Base-by-base conservation (phyloP, 2,797 vertebrate species). In the Ceyx erithaca region DNA sequence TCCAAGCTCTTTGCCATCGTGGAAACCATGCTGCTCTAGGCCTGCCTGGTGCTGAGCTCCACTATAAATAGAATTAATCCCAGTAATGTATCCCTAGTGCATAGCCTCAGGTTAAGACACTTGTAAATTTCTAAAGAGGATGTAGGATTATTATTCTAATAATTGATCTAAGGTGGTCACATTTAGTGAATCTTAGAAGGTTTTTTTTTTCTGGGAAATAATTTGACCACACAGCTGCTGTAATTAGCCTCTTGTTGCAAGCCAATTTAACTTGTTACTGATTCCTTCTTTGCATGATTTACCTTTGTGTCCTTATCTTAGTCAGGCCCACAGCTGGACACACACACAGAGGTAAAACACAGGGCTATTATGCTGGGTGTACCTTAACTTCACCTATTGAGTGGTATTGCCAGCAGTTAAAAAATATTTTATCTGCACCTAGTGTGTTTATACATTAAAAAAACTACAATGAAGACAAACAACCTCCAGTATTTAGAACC, bases 391-490 rank as follows among this genome's bases (percentile, higher is more conserved):
- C 31, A 77, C 10, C 37, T 7, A 52, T 49, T 48, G 67, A 55
- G 52, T 45, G 11, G 18, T 10, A 6, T 41, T 76, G 70, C 8
- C 28, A 63, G 25, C 6, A 4, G 4, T n/a, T 70, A 12, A 17
- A 57, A 66, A 66, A 51, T 26, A 46, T 30, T 62, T 69, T 71
- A 25, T 26, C 54, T 64, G n/a, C 12, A 20, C 45, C 23, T 62
- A 55, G 9, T 51, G 12, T 30, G 25, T 19, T 61, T 58, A 35
- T 33, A 21, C 11, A 18, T 31, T 59, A 69, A 28, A 0, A 69
- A 25, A 0, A 0, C 1, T 2, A 33, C 6, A 40, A 35, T 12
- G 55, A 46, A 58, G 40, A 64, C 82, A 35, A 5, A 57, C 2
- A 40, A 23, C 18, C 26, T 46, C 90, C n/a, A 25, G 3, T 22